Evolutionary conservation across 2,888 invertebrate genomes (phyloP).

Genomic region (Trichogramma dendrolimi): DNA sequence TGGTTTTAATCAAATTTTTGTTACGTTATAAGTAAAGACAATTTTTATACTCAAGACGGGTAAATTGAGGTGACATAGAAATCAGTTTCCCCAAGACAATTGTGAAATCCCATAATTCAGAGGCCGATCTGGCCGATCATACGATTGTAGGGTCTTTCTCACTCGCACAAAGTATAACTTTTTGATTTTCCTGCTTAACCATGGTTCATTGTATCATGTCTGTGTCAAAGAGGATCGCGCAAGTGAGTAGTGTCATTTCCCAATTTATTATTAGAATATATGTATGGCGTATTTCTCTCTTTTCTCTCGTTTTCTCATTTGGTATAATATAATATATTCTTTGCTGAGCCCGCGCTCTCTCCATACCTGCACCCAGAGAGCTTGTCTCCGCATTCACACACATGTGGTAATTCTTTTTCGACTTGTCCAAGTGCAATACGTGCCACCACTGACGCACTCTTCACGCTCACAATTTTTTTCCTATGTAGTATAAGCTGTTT

Average conservation of each 20-base stretch:
- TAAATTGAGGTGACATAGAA: constrained; percentile 22
- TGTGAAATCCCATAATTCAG: constrained; percentile 22
- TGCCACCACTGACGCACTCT: constrained; percentile 23
- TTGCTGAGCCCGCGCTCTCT: too few relatives aligned
- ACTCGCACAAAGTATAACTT: constrained; percentile 16
- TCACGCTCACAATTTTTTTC: constrained; percentile 20
- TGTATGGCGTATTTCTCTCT: neutral
- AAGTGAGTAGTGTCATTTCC: too few relatives aligned
- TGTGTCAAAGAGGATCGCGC: too few relatives aligned
- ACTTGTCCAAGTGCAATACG: constrained; percentile 28
- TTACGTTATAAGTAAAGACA: too few relatives aligned
- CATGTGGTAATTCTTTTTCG: constrained; percentile 41
- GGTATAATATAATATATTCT: constrained; percentile 49
- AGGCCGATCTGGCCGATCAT: neutral
- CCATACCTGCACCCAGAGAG: too few relatives aligned
- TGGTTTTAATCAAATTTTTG: too few relatives aligned
- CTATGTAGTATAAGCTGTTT: too few relatives aligned
- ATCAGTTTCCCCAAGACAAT: constrained; percentile 26
- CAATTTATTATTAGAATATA: too few relatives aligned
- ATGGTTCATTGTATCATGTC: constrained; percentile 28
- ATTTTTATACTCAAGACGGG: too few relatives aligned
- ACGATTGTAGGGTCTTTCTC: neutral
- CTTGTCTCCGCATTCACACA: too few relatives aligned
- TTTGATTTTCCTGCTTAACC: constrained; percentile 30
- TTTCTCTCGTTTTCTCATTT: neutral